A percentile compares a stretch with the other conserved stretches of the same genome.
Conservation (phyloP, 1,140 invertebrate species). For the Charaxes varanes region DNA sequence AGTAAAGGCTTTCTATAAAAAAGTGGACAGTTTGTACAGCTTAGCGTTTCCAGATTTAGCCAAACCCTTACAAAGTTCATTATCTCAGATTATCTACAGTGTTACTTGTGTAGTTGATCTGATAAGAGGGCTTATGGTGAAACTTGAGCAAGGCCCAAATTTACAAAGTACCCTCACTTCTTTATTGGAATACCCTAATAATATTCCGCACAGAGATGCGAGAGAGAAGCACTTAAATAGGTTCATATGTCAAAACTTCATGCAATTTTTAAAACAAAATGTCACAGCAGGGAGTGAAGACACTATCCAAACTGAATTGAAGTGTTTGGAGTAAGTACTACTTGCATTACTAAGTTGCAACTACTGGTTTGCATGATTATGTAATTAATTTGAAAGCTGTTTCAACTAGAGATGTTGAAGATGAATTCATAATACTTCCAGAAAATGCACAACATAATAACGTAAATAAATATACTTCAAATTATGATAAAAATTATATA, state of each 20-base stretch:
- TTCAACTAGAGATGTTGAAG: too few relatives aligned
- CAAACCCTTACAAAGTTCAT: conserved; percentile 75
- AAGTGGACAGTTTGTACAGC: conserved; percentile 73
- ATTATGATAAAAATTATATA: too few relatives aligned
- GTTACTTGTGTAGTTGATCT: conserved; percentile 69
- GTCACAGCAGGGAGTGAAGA: conserved; percentile 27
- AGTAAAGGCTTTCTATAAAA: conserved; percentile 73
- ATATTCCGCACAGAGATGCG: conserved; percentile 60
- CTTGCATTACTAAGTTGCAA: too few relatives aligned
- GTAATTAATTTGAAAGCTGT: too few relatives aligned
- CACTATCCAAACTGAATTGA: conserved; percentile 28
- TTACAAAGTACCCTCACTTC: conserved; percentile 29
- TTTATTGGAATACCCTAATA: conserved; percentile 67
- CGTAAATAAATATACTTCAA: too few relatives aligned
- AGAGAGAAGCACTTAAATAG: conserved; percentile 65
- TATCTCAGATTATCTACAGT: conserved; percentile 77
- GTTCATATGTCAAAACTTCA: conserved; percentile 49
- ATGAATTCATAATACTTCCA: conserved; percentile 5
- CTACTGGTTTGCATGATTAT: too few relatives aligned
- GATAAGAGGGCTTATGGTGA: conserved; percentile 50
- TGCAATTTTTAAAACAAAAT: conserved; percentile 45
- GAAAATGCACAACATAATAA: too few relatives aligned
- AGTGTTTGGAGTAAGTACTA: conserved; percentile 54
- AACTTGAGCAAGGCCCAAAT: conserved; percentile 39
- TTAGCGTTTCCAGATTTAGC: conserved; percentile 81